phyloP scores from a whole-genome alignment of 2,113 vertebrate species.

The Cyanoliseus patagonus region DNA sequence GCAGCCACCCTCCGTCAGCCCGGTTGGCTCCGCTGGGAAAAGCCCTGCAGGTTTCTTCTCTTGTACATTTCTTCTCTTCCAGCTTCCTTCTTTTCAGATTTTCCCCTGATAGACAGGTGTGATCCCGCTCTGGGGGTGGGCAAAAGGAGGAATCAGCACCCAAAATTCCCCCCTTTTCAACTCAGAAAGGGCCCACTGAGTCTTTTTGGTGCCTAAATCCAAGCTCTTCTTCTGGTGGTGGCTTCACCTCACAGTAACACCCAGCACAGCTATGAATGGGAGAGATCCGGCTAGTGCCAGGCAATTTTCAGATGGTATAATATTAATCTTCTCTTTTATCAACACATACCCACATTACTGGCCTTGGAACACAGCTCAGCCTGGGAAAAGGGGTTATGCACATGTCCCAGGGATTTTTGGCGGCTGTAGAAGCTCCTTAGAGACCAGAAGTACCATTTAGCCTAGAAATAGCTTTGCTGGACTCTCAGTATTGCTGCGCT shows the following conservation, averaged over 20 bases:
- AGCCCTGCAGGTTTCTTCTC: constrained; percentile 62
- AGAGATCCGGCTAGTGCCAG: not conserved
- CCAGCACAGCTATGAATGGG: not conserved
- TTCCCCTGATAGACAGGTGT: constrained; percentile 32
- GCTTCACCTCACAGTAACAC: not conserved
- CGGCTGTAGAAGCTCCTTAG: constrained; percentile 35
- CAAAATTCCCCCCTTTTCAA: not conserved
- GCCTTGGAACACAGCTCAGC: not conserved
- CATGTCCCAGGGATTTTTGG: constrained; percentile 61
- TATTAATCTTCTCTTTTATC: constrained; percentile 42
- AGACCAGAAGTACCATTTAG: constrained; percentile 46
- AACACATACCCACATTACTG: constrained; percentile 20
- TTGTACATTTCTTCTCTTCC: constrained; percentile 25
- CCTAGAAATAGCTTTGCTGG: constrained; percentile 57
- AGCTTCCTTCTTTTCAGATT: constrained; percentile 44
- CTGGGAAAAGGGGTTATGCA: constrained; percentile 56
- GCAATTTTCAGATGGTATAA: constrained; percentile 25
- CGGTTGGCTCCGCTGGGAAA: constrained; percentile 33
- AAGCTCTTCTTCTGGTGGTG: not conserved
- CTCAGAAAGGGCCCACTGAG: not conserved
- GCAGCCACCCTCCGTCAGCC: not conserved
- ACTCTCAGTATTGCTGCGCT: constrained; percentile 3
- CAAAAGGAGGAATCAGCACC: not conserved
- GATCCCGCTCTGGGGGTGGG: not conserved
- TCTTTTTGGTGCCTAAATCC: not conserved